Evolutionary conservation across 1,140 invertebrate species (phyloP).

Genomic region (Nasonia vitripennis): DNA sequence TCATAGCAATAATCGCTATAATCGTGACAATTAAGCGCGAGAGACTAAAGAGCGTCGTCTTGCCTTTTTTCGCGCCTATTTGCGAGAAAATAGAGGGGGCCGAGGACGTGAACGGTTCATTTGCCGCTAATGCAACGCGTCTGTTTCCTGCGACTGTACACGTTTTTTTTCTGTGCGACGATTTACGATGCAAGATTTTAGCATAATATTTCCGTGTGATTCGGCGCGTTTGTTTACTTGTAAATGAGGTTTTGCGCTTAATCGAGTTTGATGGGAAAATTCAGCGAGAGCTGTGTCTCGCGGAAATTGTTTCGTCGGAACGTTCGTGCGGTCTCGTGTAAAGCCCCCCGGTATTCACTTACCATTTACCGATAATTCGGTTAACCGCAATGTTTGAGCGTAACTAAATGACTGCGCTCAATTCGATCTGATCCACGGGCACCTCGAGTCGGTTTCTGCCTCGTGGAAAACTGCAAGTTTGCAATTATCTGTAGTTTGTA

Average conservation of each 20-base stretch:
- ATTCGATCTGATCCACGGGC: neutral
- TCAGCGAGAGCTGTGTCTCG: neutral
- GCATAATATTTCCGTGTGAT: neutral
- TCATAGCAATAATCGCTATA: constrained; percentile 40
- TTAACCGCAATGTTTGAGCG: constrained; percentile 25
- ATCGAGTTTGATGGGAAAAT: neutral
- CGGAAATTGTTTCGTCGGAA: neutral
- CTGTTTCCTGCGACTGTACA: neutral
- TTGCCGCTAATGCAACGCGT: neutral
- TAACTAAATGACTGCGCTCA: neutral
- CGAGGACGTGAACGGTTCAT: too few relatives aligned
- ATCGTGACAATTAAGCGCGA: constrained; percentile 31
- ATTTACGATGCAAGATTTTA: too few relatives aligned
- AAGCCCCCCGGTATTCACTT: constrained; percentile 14
- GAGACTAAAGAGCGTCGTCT: too few relatives aligned
- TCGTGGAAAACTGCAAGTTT: too few relatives aligned
- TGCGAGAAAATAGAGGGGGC: neutral
- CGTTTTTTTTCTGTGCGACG: neutral
- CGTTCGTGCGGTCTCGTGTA: neutral
- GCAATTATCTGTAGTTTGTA: too few relatives aligned
- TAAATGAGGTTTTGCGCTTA: constrained; percentile 11
- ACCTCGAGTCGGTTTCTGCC: too few relatives aligned
- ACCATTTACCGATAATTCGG: constrained; percentile 7
- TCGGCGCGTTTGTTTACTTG: constrained; percentile 5
- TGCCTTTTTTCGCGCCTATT: constrained; percentile 9